These are phyloP conservation scores for Crocuta crocuta DNA, from an alignment of 2,113 vertebrate species.

Conservation along the genomic window DNA sequence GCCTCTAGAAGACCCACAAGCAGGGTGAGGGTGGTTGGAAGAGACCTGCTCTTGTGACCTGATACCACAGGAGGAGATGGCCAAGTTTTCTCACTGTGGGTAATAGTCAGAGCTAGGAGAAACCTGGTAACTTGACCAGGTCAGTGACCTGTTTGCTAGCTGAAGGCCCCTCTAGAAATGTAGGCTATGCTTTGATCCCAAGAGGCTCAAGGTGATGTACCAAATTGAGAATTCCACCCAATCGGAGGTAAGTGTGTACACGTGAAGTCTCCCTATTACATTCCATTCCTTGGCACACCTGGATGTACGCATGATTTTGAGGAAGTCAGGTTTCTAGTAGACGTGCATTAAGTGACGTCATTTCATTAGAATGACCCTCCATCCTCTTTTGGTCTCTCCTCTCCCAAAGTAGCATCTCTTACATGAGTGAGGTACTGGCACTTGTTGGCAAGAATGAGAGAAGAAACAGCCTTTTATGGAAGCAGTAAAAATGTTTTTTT, in stretches of 20 bases:
- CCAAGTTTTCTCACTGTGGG: neutral
- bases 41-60: neutral
- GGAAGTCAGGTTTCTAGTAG: neutral
- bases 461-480: constrained; percentile 70
- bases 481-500: constrained; percentile 27
- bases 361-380: neutral
- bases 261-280: rapidly evolving
- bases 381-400: neutral
- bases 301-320: rapidly evolving
- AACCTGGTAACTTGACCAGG: neutral
- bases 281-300: neutral
- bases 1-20: neutral
- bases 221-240: neutral
- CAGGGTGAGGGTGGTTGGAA: neutral
- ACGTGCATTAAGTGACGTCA: neutral
- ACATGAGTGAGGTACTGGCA: neutral
- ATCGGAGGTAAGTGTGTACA: neutral
- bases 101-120: neutral
- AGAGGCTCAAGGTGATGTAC: neutral
- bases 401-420: neutral
- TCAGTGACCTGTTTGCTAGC: neutral
- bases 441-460: constrained; percentile 70
- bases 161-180: neutral
- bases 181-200: neutral
- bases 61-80: neutral